Evolutionary conservation across 2,888 invertebrate genomes (phyloP).

Genomic region (Drosophila aldrichi): DNA sequence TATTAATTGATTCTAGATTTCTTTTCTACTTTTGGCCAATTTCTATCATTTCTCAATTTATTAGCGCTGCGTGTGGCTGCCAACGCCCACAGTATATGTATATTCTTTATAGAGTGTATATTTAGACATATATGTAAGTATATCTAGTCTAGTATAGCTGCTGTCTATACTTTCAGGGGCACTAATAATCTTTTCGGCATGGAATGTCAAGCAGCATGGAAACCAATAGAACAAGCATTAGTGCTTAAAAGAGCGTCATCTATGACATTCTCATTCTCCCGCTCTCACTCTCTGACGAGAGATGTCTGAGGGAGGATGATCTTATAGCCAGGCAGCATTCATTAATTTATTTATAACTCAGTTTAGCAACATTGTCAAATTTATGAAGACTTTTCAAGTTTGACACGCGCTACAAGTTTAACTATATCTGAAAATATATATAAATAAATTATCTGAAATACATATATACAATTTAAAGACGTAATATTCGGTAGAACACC

Average conservation of each 20-base stretch:
- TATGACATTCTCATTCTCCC: constrained; percentile 18
- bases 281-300: not conserved
- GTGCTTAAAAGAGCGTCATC: constrained; percentile 45
- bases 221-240: constrained; percentile 56
- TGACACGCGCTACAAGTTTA: constrained; percentile 42
- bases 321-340: constrained; percentile 18
- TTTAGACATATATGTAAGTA: constrained; percentile 4
- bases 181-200: constrained; percentile 48
- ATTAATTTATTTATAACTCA: constrained; percentile 66
- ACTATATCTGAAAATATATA: constrained; percentile 4
- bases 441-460: not conserved
- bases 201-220: constrained; percentile 69
- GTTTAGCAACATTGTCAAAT: constrained; percentile 56
- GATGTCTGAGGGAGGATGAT: constrained; percentile 1
- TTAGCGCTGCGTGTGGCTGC: constrained; percentile 58
- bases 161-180: constrained; percentile 50
- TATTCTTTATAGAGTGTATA: constrained; percentile 25
- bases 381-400: constrained; percentile 25
- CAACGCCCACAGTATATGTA: constrained; percentile 53
- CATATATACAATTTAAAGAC: not conserved
- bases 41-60: constrained; percentile 33
- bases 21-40: constrained; percentile 13
- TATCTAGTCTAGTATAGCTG: constrained; percentile 16
- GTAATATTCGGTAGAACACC: not conserved
- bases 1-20: constrained; percentile 26